Evolutionary conservation across 1,140 invertebrate species (phyloP).

Genomic region (Drosophila tropicalis): DNA sequence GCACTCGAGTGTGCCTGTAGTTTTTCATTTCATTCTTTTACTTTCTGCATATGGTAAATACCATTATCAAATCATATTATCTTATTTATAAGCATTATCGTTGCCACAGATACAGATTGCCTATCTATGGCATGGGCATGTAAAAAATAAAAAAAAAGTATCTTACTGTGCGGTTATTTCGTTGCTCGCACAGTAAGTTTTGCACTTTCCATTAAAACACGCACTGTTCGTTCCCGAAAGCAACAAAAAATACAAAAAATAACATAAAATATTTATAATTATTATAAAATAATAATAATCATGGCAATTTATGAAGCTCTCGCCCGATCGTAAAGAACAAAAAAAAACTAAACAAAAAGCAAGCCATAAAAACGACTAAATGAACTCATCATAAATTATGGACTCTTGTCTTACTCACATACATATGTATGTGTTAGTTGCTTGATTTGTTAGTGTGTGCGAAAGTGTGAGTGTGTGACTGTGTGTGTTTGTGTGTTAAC

Average conservation of each 20-base stretch:
- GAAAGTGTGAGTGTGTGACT: conserved; percentile 33
- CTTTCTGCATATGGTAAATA: conserved; percentile 82
- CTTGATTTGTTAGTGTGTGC: not conserved
- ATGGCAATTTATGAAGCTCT: conserved; percentile 15
- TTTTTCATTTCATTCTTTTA: conserved; percentile 51
- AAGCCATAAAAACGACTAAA: conserved; percentile 60
- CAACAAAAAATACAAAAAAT: conserved; percentile 9
- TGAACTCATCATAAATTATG: conserved; percentile 70
- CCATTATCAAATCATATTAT: conserved; percentile 83
- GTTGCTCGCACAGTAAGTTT: conserved; percentile 78
- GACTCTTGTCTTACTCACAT: conserved; percentile 18
- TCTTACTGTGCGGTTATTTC: conserved; percentile 76
- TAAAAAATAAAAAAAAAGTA: conserved; percentile 73
- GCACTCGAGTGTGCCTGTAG: not conserved
- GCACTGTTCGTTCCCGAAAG: conserved; percentile 33
- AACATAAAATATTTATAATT: conserved; percentile 41
- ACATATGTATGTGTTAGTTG: conserved; percentile 5
- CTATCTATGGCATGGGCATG: conserved; percentile 80
- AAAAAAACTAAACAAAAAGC: conserved; percentile 42
- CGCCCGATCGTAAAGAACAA: conserved; percentile 55
- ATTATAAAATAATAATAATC: conserved; percentile 34
- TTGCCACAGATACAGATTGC: conserved; percentile 79
- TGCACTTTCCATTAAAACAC: conserved; percentile 79
- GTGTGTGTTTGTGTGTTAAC: conserved; percentile 27
- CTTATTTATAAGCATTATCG: conserved; percentile 83